These are phyloP conservation scores for Acronicta aceris DNA, from an alignment of 2,888 invertebrate species.

Conservation along the genomic window DNA sequence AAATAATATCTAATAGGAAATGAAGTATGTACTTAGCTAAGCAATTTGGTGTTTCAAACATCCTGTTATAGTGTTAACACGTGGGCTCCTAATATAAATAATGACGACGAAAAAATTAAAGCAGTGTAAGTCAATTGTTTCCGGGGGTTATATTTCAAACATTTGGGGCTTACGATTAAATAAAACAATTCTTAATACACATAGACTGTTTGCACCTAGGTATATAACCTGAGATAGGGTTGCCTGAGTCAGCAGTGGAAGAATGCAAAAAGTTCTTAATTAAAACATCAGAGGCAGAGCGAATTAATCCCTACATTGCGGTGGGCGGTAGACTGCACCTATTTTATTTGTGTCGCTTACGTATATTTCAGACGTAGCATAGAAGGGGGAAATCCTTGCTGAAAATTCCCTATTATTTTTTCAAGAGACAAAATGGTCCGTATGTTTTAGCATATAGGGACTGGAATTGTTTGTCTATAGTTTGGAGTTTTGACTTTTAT, in stretches of 20 bases:
- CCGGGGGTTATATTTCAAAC: constrained; percentile 62
- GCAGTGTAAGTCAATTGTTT: constrained; percentile 75
- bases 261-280: constrained; percentile 72
- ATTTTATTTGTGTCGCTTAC: constrained; percentile 79
- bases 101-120: constrained; percentile 75
- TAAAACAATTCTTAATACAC: constrained; percentile 33
- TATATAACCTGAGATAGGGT: constrained; percentile 22
- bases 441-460: constrained; percentile 52
- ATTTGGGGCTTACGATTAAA: constrained; percentile 41
- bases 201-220: constrained; percentile 18
- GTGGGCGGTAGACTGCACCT: constrained; percentile 78
- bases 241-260: constrained; percentile 39
- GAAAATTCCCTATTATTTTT: constrained; percentile 63
- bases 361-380: constrained; percentile 78
- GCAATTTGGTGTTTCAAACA: constrained; percentile 82
- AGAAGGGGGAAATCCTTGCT: constrained; percentile 76
- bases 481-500: constrained; percentile 61
- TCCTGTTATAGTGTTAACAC: constrained; percentile 84
- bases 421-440: constrained; percentile 57
- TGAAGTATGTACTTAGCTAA: constrained; percentile 80
- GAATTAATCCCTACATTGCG: constrained; percentile 73
- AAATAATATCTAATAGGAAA: constrained; percentile 84
- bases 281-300: constrained; percentile 79
- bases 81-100: constrained; percentile 81
- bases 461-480: constrained; percentile 49